Evolutionary conservation across 2,113 vertebrate genomes (phyloP), one percentile per base, ranked within the genome.

Genomic region (Tautogolabrus adspersus): DNA sequence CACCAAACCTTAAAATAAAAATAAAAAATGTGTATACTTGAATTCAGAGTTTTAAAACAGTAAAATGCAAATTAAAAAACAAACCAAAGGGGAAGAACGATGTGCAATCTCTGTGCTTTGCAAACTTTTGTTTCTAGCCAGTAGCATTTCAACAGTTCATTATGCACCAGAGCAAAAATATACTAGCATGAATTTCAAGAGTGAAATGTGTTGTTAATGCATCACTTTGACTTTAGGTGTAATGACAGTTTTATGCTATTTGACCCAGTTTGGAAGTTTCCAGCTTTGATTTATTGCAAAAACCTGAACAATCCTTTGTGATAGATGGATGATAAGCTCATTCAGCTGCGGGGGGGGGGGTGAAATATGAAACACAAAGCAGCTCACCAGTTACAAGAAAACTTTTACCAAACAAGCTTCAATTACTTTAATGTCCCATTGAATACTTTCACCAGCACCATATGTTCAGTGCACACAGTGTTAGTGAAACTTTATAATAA

Each of bases 181-280:
- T 16, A 38, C 18, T 21, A 49, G 2, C 19, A 46, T 52, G 10
- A 26, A 8, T 65, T 34, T 34, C 34, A 67, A 57, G 21, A 49
- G 23, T 77, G 38, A 71, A 56, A 72, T 61, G 16, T n/a, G 44
- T 30, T 64, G 42, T 26, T 54, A 26, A 66, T 81, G 18, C 46
- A 75, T 83, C 70, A 77, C 47, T 57, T 12, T 47, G 70, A 70
- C 52, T 21, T 38, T 54, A 59, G 62, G 26, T 47, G 40, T 30
- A 19, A 51, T 70, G 70, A 69, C 66, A 77, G 12, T 57, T 82
- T 82, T 54, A 64, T 78, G 54, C 57, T 62, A 34, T 83, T 71
- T 64, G 49, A 34, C 46, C 58, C 57, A 56, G 34, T 81, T 83
- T 56, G 18, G 16, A 23, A 63, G 44, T 66, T 42, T 62, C 61